These are phyloP conservation scores for Tachystola acroxantha DNA, from an alignment of 2,888 invertebrate genomes.

Conservation along the genomic window DNA sequence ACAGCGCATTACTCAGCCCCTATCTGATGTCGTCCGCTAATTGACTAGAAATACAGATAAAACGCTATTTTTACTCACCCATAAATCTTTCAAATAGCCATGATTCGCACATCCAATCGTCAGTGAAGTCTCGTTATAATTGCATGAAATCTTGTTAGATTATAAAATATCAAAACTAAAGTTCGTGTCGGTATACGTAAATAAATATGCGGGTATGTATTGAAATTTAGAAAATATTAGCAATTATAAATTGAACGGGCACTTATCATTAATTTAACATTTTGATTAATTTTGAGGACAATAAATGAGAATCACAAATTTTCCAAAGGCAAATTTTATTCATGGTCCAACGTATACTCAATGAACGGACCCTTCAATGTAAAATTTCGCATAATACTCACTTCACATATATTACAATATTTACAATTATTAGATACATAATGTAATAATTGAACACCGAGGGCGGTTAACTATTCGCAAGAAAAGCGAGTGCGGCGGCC, in stretches of 20 bases:
- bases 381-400: slow-evolving; percentile 70
- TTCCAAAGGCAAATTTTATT: slow-evolving; percentile 75
- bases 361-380: slow-evolving; percentile 75
- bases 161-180: not conserved
- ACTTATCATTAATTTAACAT: no score
- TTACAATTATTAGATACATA: slow-evolving; percentile 61
- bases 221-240: no score
- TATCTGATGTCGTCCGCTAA: slow-evolving; percentile 73
- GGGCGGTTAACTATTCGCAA: slow-evolving; percentile 61
- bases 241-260: no score
- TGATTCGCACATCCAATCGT: slow-evolving; percentile 29
- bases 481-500: slow-evolving; percentile 48
- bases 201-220: no score
- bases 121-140: no score
- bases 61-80: slow-evolving; percentile 54
- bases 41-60: slow-evolving; percentile 75
- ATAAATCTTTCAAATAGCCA: slow-evolving; percentile 44
- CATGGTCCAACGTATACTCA: slow-evolving; percentile 76
- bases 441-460: slow-evolving; percentile 56
- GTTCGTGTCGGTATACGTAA: no score
- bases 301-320: slow-evolving; percentile 30
- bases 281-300: no score
- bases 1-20: slow-evolving; percentile 57
- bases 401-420: slow-evolving; percentile 69
- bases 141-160: not conserved